Base-by-base conservation (phyloP, 1,140 invertebrate genomes). In the Brachionus manjavacas region DNA sequence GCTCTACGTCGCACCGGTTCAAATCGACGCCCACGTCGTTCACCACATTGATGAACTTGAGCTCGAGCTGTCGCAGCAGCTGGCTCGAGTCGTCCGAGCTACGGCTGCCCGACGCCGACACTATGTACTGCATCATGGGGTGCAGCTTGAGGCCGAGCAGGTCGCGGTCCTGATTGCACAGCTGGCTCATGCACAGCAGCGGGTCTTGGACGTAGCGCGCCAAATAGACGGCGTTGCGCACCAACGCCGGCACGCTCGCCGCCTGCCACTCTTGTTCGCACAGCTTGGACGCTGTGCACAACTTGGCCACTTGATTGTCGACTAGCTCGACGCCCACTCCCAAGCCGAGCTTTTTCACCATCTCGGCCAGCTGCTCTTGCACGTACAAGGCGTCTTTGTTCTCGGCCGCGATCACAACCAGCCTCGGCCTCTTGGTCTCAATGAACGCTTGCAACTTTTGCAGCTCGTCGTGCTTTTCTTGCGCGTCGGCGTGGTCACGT, bases 11-110 rank as follows among this genome's bases (percentile, higher is more conserved):
- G 14, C 95, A 94, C 86, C 94, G 91, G 88, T 99, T 99, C 4
- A 99, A 92, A 88, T 99, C 97, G 0, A 99, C 95, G n/a, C 98
- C 98, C 7, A 99, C 96, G 91, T 98, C 96, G 89, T 98, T 98
- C 0, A 96, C 95, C 78, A 95, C 92, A 87, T 93, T 93, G 0
- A 98, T 94, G 89, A 99, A 98, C 90, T 98, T 95, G 20, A 95
- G 87, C 85, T 95, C 93, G 0, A 98, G 90, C 11, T 93, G 16
- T 20, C 14, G 43, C 1, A 72, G 46, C 41, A 81, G 35, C 14
- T 83, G 64, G 0, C 16, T 72, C 4, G 43, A 31, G 64, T 83
- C 70, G n/a, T 81, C 79, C 3, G 35, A 23, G 16, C 11, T 81
- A 2, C 79, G 49, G 39, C 64, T 41, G 31, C 49, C 35, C 23